Conservation (phyloP, 2,113 vertebrate species). For the Hystrix brachyura region DNA sequence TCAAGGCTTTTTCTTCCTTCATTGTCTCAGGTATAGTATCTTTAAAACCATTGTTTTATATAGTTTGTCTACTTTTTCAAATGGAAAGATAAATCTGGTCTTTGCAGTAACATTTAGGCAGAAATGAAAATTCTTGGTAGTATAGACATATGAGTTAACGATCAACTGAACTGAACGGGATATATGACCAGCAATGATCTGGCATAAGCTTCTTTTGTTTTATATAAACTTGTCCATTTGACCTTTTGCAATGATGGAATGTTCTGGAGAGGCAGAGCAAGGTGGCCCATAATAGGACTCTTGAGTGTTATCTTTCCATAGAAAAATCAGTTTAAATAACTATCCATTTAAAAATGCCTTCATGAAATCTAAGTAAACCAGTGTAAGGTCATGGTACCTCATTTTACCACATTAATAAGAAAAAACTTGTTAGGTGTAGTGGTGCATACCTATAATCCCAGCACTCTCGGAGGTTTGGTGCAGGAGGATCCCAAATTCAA, state of each 20-base stretch:
- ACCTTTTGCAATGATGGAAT: background rate
- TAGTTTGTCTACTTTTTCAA: background rate
- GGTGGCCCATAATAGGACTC: background rate
- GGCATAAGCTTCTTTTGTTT: background rate
- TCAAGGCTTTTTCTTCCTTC: background rate
- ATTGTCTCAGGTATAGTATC: background rate
- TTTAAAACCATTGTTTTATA: background rate
- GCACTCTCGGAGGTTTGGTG: background rate
- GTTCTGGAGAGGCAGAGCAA: background rate
- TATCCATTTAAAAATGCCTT: background rate
- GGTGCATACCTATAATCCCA: background rate
- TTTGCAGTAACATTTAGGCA: background rate
- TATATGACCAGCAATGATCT: background rate
- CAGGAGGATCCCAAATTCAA: background rate
- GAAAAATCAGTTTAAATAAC: background rate
- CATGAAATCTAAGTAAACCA: background rate
- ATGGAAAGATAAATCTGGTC: background rate
- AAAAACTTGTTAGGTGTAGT: background rate
- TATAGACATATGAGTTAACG: background rate
- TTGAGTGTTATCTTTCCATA: background rate
- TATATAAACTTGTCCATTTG: background rate
- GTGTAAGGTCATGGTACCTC: background rate
- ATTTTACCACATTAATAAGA: background rate
- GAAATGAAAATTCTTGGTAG: background rate
- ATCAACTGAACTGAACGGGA: background rate